These are phyloP conservation scores for Antrozous pallidus DNA, from an alignment of 2,797 vertebrate species.

Conservation along the genomic window DNA sequence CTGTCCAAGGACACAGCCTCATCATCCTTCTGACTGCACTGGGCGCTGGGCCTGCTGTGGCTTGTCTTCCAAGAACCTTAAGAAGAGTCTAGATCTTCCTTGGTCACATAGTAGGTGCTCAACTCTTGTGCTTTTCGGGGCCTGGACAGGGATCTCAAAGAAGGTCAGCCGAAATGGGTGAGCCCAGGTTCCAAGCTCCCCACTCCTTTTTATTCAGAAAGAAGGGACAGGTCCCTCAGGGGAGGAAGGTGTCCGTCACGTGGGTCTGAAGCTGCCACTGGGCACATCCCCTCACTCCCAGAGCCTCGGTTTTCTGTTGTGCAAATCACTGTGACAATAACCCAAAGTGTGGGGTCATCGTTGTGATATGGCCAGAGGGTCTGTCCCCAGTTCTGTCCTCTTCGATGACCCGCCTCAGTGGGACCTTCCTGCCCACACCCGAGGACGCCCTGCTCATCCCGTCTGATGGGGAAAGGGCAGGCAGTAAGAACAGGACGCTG, in stretches of 20 bases:
- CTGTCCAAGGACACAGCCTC: too few relatives aligned
- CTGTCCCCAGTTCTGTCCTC: background rate
- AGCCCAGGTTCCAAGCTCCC: background rate
- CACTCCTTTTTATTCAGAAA: background rate
- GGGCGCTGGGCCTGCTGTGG: background rate
- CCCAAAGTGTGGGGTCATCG: too few relatives aligned
- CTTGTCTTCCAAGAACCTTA: background rate
- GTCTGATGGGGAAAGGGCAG: too few relatives aligned
- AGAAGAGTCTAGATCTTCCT: background rate
- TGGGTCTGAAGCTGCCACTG: background rate
- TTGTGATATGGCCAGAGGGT: background rate
- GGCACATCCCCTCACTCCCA: accelerated
- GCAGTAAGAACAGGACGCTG: too few relatives aligned
- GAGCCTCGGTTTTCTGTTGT: background rate
- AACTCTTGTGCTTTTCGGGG: background rate
- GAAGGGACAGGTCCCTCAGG: background rate
- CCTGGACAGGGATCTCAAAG: background rate
- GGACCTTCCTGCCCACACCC: too few relatives aligned
- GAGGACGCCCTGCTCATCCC: too few relatives aligned
- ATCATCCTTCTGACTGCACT: too few relatives aligned
- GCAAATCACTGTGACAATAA: background rate
- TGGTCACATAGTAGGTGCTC: accelerated
- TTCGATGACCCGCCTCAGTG: background rate
- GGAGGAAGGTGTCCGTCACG: accelerated
- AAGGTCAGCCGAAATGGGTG: too few relatives aligned